Evolutionary conservation across 2,797 vertebrate genomes (phyloP).

Genomic region (Phoebastria nigripes): DNA sequence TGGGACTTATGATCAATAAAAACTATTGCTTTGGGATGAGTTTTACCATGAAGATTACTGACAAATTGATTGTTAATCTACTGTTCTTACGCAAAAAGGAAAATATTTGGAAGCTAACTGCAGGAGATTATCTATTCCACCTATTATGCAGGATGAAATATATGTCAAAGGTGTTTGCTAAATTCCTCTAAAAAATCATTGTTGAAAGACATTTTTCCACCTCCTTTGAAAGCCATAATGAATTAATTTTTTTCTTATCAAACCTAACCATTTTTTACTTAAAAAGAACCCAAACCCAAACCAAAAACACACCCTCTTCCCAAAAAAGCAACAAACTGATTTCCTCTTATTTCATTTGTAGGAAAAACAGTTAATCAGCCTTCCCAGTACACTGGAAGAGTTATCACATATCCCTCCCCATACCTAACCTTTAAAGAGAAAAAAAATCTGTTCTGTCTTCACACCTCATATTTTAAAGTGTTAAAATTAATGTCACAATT

Average conservation of each 20-base stretch:
- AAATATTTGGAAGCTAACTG: not conserved
- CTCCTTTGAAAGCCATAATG: not conserved
- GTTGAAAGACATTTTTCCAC: not conserved
- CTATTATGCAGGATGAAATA: not conserved
- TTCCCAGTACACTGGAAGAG: not conserved
- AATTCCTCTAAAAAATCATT: not conserved
- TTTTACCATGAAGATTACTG: not conserved
- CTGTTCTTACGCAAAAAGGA: not conserved
- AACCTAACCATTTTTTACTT: not conserved
- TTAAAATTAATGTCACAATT: not conserved
- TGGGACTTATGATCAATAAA: not conserved
- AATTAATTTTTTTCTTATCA: not conserved
- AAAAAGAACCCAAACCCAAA: not conserved
- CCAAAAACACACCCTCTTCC: accelerated
- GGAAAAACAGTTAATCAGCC: not conserved
- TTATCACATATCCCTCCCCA: not conserved
- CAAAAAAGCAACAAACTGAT: not conserved
- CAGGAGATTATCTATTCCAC: not conserved
- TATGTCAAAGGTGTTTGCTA: not conserved
- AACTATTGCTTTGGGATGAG: not conserved
- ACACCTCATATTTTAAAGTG: not conserved
- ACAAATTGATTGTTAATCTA: not conserved
- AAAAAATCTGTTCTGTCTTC: not conserved
- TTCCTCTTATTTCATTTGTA: not conserved
- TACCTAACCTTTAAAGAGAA: not conserved